Evolutionary conservation across 2,888 invertebrate species (phyloP).

Genomic region (Chironomus tentans): DNA sequence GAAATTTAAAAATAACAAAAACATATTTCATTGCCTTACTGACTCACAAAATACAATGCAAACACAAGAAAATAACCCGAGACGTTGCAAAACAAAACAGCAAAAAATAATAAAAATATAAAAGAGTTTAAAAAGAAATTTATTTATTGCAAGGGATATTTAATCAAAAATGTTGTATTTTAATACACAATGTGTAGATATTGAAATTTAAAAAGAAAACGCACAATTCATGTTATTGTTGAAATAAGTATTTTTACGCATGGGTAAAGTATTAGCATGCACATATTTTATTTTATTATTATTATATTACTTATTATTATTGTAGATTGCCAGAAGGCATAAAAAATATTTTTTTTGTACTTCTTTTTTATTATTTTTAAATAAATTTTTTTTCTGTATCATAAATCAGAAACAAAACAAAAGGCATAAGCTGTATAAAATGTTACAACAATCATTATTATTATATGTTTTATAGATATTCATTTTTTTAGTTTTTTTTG

Average conservation of each 20-base stretch:
- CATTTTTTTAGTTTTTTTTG: not conserved
- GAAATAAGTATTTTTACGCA: slow-evolving; percentile 14
- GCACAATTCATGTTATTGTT: slow-evolving; percentile 21
- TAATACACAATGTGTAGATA: no score
- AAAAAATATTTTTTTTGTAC: not conserved
- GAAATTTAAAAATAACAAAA: no score
- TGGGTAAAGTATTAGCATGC: slow-evolving; percentile 19
- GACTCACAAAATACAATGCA: no score
- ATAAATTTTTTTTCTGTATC: not conserved
- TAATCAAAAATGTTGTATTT: no score
- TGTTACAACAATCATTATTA: not conserved
- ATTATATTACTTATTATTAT: not conserved
- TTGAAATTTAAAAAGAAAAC: not conserved
- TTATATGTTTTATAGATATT: not conserved
- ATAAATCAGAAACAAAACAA: slow-evolving; percentile 14
- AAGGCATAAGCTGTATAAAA: not conserved
- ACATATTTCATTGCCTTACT: no score
- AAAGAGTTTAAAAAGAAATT: no score
- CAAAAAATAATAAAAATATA: no score
- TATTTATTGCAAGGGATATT: no score
- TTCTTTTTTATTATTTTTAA: not conserved
- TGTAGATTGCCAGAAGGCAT: not conserved
- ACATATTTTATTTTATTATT: not conserved
- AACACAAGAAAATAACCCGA: no score
- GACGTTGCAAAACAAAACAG: no score